phyloP scores from a whole-genome alignment of 1,140 invertebrate genomes.

The Pseudomyrmex sp. region DNA sequence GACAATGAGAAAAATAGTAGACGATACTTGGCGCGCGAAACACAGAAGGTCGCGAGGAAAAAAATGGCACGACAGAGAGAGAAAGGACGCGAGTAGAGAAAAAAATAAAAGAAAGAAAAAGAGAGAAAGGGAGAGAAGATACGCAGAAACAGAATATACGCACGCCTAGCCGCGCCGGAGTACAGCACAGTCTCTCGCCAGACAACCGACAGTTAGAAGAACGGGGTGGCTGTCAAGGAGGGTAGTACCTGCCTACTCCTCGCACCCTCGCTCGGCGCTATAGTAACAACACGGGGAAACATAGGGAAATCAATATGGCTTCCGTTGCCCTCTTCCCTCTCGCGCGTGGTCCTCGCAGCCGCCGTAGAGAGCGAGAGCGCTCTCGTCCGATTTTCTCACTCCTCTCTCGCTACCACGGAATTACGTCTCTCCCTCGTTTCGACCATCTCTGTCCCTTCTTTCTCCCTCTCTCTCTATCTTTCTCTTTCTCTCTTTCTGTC shows the following conservation, averaged over 20 bases:
- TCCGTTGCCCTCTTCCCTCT: conserved; percentile 83
- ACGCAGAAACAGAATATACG: conserved; percentile 70
- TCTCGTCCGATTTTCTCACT: conserved; percentile 56
- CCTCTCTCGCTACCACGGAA: conserved; percentile 39
- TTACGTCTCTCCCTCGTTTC: conserved; percentile 51
- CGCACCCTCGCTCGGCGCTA: conserved; percentile 83
- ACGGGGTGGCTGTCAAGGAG: conserved; percentile 68
- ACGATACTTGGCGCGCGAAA: conserved; percentile 43
- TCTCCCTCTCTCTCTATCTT: conserved; percentile 59
- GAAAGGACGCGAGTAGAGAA: background rate
- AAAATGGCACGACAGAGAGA: conserved; percentile 17
- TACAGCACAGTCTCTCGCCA: conserved; percentile 72
- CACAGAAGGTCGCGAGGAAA: conserved; percentile 40
- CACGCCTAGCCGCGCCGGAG: conserved; percentile 64
- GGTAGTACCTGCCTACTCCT: conserved; percentile 79
- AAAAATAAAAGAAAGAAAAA: conserved; percentile 18
- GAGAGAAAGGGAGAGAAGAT: conserved; percentile 40
- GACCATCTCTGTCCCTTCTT: conserved; percentile 66
- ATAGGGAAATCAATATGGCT: conserved; percentile 86
- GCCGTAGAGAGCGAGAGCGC: conserved; percentile 47
- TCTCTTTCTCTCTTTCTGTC: conserved; percentile 44
- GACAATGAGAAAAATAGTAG: conserved; percentile 36
- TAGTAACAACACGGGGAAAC: conserved; percentile 86
- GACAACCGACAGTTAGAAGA: conserved; percentile 72
- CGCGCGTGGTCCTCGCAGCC: conserved; percentile 65